Conservation (phyloP, 2,888 invertebrate species). For the Azorinus chamasolen region DNA sequence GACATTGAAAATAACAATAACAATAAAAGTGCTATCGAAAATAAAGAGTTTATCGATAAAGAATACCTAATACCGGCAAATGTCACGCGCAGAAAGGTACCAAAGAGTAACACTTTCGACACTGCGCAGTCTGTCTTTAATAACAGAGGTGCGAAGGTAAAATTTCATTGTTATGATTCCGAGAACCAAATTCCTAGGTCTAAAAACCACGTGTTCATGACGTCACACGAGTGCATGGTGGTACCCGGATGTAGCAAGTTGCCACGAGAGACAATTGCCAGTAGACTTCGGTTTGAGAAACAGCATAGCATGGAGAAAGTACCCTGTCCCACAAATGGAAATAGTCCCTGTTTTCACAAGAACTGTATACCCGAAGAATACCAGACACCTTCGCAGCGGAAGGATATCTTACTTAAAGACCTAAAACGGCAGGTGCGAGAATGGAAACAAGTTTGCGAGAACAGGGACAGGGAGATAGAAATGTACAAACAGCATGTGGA, state of each 20-base stretch:
- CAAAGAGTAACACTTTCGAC: constrained; percentile 64
- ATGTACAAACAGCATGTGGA: constrained; percentile 65
- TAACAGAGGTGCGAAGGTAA: constrained; percentile 17
- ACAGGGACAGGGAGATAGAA: constrained; percentile 68
- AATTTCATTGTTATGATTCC: constrained; percentile 27
- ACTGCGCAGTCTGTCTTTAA: constrained; percentile 35
- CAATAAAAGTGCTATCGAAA: background rate
- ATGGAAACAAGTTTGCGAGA: constrained; percentile 64
- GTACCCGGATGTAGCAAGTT: constrained; percentile 60
- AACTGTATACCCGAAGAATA: constrained; percentile 69
- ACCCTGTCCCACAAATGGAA: background rate
- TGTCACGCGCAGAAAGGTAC: constrained; percentile 38
- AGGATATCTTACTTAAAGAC: constrained; percentile 72
- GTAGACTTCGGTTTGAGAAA: constrained; percentile 73
- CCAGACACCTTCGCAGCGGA: constrained; percentile 78
- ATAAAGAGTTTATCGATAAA: background rate
- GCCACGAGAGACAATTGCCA: constrained; percentile 71
- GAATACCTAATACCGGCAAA: too few relatives aligned
- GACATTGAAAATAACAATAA: constrained; percentile 1
- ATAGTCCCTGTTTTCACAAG: constrained; percentile 21
- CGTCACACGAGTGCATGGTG: constrained; percentile 65
- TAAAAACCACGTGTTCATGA: constrained; percentile 62
- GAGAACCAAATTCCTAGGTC: constrained; percentile 20
- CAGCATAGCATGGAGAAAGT: constrained; percentile 67
- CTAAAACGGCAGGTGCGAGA: constrained; percentile 70